Conservation (phyloP, 2,888 invertebrate species). For the Ochropleura plecta region DNA sequence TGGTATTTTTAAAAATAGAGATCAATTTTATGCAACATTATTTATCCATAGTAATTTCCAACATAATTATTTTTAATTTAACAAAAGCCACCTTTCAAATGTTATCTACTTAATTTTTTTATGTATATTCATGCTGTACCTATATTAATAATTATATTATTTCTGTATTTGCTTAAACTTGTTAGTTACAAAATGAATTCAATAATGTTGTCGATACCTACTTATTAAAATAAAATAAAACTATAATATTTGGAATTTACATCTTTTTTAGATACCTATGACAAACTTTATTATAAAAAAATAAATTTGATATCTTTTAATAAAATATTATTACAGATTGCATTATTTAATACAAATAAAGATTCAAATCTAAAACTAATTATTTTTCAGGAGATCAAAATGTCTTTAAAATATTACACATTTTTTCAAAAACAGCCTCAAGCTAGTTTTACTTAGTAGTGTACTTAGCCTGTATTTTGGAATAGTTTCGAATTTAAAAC, state of each 20-base stretch:
- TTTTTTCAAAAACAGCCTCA: not conserved
- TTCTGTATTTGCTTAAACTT: not conserved
- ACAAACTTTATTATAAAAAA: too few relatives aligned
- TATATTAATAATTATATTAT: not conserved
- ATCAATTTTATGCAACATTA: slow-evolving; percentile 19
- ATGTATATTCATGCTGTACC: not conserved
- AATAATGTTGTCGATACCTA: not conserved
- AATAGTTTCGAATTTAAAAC: not conserved
- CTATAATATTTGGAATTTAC: not conserved
- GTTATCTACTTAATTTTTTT: not conserved
- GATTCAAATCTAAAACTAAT: too few relatives aligned
- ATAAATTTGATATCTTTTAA: too few relatives aligned
- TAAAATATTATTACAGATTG: not conserved
- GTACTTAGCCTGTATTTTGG: not conserved
- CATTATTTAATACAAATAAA: not conserved
- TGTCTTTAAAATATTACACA: not conserved
- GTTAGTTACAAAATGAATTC: not conserved
- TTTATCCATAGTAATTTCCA: not conserved
- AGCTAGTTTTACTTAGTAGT: not conserved
- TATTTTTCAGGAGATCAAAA: slow-evolving; percentile 2
- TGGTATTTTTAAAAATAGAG: slow-evolving; percentile 33
- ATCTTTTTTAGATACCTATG: not conserved
- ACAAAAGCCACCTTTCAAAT: not conserved
- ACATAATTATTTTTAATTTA: not conserved
- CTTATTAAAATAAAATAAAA: not conserved